Percentiles rank a stretch among this genome's conserved stretches.
Evolutionary conservation across 2,888 invertebrate genomes (phyloP).

Genomic region (Nomada ferruginata): DNA sequence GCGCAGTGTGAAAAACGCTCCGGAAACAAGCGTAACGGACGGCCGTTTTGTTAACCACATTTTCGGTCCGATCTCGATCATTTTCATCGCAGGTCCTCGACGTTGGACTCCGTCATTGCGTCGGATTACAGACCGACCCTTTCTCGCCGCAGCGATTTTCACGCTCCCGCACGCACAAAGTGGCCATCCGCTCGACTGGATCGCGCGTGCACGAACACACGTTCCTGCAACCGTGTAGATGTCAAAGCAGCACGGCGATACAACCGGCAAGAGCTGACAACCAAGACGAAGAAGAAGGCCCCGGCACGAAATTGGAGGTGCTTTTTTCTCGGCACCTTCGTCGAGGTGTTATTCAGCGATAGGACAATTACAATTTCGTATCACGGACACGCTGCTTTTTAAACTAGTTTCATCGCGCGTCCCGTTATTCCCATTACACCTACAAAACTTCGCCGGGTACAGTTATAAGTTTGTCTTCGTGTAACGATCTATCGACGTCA

Average conservation of each 20-base stretch:
- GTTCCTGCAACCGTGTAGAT: conserved; percentile 11
- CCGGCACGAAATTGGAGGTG: conserved; percentile 11
- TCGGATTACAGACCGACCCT: conserved; percentile 63
- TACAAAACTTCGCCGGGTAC: conserved; percentile 12
- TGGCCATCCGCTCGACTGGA: conserved; percentile 55
- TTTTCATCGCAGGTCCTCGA: conserved; percentile 57
- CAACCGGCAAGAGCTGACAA: neutral
- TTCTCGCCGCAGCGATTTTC: conserved; percentile 68
- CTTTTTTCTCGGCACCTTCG: neutral
- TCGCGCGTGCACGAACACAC: conserved; percentile 31
- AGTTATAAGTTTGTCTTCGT: conserved; percentile 16
- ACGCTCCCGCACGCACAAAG: conserved; percentile 68
- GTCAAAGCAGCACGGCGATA: conserved; percentile 34
- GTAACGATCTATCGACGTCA: conserved; percentile 43
- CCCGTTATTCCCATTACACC: conserved; percentile 22
- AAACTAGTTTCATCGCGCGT: neutral
- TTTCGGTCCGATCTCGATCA: conserved; percentile 52
- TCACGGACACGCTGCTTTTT: neutral
- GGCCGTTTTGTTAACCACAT: conserved; percentile 32
- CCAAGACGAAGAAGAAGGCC: neutral
- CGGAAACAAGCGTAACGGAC: conserved; percentile 19
- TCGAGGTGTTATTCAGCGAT: neutral
- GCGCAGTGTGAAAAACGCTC: neutral
- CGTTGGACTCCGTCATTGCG: conserved; percentile 60
- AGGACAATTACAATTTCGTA: conserved; percentile 6